Evolutionary conservation across 2,888 invertebrate genomes (phyloP).

Genomic region (Meteorus cinctellus): DNA sequence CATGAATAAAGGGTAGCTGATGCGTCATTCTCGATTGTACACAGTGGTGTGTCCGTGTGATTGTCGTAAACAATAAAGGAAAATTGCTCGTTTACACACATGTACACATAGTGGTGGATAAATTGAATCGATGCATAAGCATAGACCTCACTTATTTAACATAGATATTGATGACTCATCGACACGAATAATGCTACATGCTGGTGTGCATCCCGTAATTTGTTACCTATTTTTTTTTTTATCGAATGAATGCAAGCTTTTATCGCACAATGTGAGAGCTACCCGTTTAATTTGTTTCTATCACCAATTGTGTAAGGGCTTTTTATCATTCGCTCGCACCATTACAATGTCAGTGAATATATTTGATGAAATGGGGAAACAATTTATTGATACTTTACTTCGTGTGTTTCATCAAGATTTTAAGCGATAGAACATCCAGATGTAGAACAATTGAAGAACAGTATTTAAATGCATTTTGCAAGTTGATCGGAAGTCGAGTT

Average conservation of each 20-base stretch:
- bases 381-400: not conserved
- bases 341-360: not conserved
- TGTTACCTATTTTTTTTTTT: not conserved
- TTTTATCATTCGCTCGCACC: not conserved
- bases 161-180: not conserved
- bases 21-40: constrained; percentile 13
- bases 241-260: not conserved
- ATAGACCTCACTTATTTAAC: not conserved
- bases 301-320: not conserved
- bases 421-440: not conserved
- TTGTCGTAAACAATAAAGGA: constrained; percentile 24
- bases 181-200: not conserved
- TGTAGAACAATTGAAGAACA: not conserved
- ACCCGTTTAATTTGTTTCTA: not conserved
- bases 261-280: not conserved
- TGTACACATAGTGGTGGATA: not conserved
- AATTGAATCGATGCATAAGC: not conserved
- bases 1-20: constrained; percentile 18
- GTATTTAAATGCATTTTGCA: too few species aligned
- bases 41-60: constrained; percentile 3
- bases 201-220: not conserved
- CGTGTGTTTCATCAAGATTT: not conserved
- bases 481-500: too few species aligned
- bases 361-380: not conserved
- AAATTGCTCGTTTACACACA: constrained; percentile 26